phyloP scores from a whole-genome alignment of 2,888 invertebrate species.

The Harpalus rufipes region DNA sequence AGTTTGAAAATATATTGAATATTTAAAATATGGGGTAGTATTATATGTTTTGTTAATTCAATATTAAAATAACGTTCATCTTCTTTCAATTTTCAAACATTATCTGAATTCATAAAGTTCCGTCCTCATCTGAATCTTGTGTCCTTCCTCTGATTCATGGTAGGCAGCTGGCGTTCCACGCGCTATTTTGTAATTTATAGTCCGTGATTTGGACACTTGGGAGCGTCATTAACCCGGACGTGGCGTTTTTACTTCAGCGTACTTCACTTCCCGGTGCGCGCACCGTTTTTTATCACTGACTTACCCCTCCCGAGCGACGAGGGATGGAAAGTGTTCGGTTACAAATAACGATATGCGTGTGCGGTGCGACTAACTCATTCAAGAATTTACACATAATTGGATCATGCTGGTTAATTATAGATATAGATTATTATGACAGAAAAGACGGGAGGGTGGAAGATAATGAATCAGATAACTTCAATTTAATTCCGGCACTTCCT shows the following conservation, averaged over 20 bases:
- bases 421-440: slow-evolving; percentile 9
- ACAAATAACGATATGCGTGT: slow-evolving; percentile 41
- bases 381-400: slow-evolving; percentile 49
- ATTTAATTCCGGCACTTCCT: neutral
- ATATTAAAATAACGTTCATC: too few relatives aligned
- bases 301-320: neutral
- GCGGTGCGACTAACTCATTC: slow-evolving; percentile 18
- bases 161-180: slow-evolving; percentile 53
- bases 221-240: slow-evolving; percentile 61
- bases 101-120: too few relatives aligned
- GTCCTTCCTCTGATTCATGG: slow-evolving; percentile 41
- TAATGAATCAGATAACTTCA: neutral
- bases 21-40: too few relatives aligned
- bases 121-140: neutral
- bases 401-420: slow-evolving; percentile 39
- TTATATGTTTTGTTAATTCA: too few relatives aligned
- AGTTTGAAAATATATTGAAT: too few relatives aligned
- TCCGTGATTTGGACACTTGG: slow-evolving; percentile 60
- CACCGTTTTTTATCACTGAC: neutral
- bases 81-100: too few relatives aligned
- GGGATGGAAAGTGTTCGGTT: slow-evolving; percentile 53
- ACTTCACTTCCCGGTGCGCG: slow-evolving; percentile 12
- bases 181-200: slow-evolving; percentile 57
- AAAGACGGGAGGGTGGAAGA: neutral
- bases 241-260: slow-evolving; percentile 44